A percentile compares a stretch with the other conserved stretches of the same genome.
phyloP scores from a whole-genome alignment of 2,113 vertebrate genomes.

The Zosterops borbonicus region DNA sequence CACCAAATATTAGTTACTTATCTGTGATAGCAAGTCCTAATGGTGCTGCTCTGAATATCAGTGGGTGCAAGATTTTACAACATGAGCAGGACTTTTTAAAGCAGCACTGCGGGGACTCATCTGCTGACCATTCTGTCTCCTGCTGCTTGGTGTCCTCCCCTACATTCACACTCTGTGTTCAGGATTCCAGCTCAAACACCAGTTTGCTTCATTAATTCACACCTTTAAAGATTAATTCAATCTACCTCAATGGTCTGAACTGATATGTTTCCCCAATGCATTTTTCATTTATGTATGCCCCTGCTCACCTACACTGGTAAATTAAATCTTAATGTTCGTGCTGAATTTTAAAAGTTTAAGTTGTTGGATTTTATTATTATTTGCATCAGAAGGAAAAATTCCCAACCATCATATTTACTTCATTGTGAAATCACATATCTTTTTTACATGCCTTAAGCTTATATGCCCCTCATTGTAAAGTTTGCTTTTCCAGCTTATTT shows the following conservation, averaged over 20 bases:
- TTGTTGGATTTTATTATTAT: not conserved
- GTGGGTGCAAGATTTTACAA: not conserved
- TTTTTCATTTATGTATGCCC: not conserved
- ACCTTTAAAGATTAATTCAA: not conserved
- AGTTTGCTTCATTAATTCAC: not conserved
- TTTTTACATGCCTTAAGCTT: not conserved
- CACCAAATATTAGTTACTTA: not conserved
- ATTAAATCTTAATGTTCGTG: not conserved
- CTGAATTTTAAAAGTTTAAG: not conserved
- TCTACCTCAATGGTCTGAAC: not conserved
- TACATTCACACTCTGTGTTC: not conserved
- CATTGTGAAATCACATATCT: not conserved
- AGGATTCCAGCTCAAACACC: not conserved
- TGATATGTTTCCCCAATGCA: fast-evolving
- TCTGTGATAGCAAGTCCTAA: not conserved
- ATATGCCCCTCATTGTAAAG: not conserved
- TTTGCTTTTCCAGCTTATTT: not conserved
- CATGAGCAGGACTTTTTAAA: not conserved
- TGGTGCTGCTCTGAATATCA: not conserved
- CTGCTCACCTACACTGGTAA: not conserved
- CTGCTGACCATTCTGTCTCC: not conserved
- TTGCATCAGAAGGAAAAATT: not conserved
- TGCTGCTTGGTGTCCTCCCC: not conserved
- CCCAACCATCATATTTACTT: not conserved
- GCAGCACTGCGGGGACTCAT: not conserved